Base-by-base conservation (phyloP, 2,113 vertebrate genomes). In the Coreoperca whiteheadi region DNA sequence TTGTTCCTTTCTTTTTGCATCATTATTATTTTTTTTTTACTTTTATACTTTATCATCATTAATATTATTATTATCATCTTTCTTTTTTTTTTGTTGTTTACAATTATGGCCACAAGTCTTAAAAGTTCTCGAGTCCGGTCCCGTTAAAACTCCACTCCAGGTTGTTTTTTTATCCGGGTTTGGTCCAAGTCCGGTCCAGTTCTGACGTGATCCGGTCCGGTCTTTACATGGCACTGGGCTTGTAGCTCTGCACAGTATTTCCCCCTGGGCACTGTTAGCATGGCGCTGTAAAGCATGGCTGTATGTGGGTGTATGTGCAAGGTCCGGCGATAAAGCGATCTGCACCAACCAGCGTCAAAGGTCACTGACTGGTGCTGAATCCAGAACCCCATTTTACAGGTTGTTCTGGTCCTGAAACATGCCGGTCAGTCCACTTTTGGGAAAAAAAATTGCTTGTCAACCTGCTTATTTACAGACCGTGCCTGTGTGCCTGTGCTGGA, bases 181-280 rank as follows among this genome's bases (percentile, higher is more conserved):
- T 92, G 91, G 89, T 93, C 91, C 90, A 4, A 81, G 85, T 86
- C 80, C 76, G 86, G 85, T 89, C 92, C 88, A 85, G 88, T 65
- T 88, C 86, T 87, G 84, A 75, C 74, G 12, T 8, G 86, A 84
- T 75, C 90, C 54, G 79, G 83, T 89, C 92, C 80, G 84, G 90
- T 87, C 84, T 89, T 89, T 84, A 81, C 90, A 91, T 93, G 91
- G 89, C 92, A 93, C 93, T 88, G 84, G 86, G 84, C 87, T 90
- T 87, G 83, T 90, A 88, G 90, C 89, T 81, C 86, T 90, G 88
- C 92, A 93, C 89, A 94, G 92, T 94, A 90, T 92, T 87, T 83
- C 65, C 89, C 72, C 88, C 82, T 64, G 87, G 88, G 84, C 88
- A 64, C 74, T 66, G 82, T 84, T 70, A 85, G 83, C 82, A 61